Base-by-base conservation (phyloP, 2,113 vertebrate species). In the Hippoglossus stenolepis region DNA sequence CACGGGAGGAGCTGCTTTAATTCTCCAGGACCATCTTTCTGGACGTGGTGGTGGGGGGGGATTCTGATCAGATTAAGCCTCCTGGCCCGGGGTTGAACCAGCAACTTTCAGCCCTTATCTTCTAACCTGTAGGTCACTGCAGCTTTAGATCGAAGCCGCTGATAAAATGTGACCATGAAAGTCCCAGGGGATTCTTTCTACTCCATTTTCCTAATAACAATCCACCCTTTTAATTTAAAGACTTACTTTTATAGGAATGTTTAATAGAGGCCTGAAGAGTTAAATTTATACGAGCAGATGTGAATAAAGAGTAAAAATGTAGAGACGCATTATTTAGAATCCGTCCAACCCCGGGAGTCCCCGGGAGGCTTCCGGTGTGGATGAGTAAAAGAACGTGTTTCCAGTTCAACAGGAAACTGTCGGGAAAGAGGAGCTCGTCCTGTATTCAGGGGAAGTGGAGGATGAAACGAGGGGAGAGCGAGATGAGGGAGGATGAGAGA, bases 401-500 rank as follows among this genome's bases (percentile, higher is more conserved):
- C 51, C 51, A 51, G 51, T 54, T 20, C 18, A 51, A 51, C 47
- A 51, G 47, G 47, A 51, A 20, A 18, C 47, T 18, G 47, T 51
- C 7, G 20, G 53, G 9, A 53, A 43, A 13, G 53, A 20, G 53
- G 21, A 51, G 14, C 47, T 51, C 47, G 47, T 51, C 47, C 47
- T 18, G 47, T 18, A 8, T 53, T 8, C 51, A 54, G 23, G 7
- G n/a, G 20, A 3, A 9, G 12, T 9, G 26, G 49, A 28, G 31
- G 57, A 47, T n/a, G 14, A 11, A 12, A 31, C 24, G 38, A 38
- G 49, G 59, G 18, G 43, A 64, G 49, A 31, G 65, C 20, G 5
- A 59, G 72, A 77, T 68, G 64, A 75, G 45, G 69, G 53, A 15
- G 64, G 58, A 74, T 65, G 70, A 83, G 79, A 64, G 54, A 77